phyloP scores from a whole-genome alignment of 2,888 invertebrate species.

The Eupithecia exiguata region DNA sequence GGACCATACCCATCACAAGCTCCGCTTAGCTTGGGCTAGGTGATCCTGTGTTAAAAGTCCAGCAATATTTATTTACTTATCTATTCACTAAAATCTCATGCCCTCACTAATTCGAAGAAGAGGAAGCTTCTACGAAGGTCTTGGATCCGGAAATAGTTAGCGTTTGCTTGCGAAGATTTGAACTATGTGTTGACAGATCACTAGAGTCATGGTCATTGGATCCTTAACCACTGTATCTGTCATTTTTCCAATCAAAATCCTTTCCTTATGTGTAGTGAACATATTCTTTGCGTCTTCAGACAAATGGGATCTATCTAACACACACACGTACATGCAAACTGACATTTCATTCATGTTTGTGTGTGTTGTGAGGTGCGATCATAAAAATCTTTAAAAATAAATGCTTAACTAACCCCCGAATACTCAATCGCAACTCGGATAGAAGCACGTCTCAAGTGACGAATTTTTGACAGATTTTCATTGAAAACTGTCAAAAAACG shows the following conservation, averaged over 20 bases:
- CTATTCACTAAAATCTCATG: not conserved
- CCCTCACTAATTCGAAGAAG: slow-evolving; percentile 18
- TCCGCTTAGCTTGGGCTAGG: not conserved
- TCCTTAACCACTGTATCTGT: not conserved
- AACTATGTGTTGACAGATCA: slow-evolving; percentile 20
- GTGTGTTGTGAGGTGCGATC: too few species aligned
- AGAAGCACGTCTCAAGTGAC: too few species aligned
- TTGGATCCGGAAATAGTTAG: slow-evolving; percentile 16
- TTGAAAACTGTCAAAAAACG: too few species aligned
- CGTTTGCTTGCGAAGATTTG: slow-evolving; percentile 19
- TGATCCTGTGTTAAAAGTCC: not conserved
- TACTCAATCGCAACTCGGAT: too few species aligned
- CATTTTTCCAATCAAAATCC: not conserved
- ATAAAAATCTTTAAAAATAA: too few species aligned
- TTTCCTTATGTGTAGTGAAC: not conserved
- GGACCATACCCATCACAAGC: not conserved
- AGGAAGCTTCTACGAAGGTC: slow-evolving; percentile 21
- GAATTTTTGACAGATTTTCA: too few species aligned
- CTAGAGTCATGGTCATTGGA: slow-evolving; percentile 27
- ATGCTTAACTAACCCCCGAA: too few species aligned
- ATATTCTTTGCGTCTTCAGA: not conserved
- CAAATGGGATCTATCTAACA: too few species aligned
- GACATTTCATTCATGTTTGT: too few species aligned
- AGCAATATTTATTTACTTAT: not conserved
- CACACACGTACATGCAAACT: too few species aligned